A percentile compares a stretch with the other conserved stretches of the same genome.
phyloP scores from a whole-genome alignment of 2,888 invertebrate species.

The Drosophila sordidula region DNA sequence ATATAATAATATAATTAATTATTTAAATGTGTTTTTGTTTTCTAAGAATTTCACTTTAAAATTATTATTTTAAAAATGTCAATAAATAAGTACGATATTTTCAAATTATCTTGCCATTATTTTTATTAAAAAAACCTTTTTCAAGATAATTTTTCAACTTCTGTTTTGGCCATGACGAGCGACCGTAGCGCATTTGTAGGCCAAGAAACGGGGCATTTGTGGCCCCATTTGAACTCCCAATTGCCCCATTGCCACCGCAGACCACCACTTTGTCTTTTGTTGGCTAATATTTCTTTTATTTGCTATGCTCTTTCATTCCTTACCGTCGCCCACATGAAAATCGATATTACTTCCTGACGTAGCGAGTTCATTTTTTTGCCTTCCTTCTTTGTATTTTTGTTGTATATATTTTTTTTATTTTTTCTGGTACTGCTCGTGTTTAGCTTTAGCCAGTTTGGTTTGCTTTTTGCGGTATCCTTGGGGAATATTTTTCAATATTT shows the following conservation, averaged over 20 bases:
- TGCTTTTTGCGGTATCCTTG: constrained; percentile 77
- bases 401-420: constrained; percentile 8
- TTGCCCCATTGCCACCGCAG: constrained; percentile 55
- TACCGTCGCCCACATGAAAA: constrained; percentile 61
- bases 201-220: constrained; percentile 16
- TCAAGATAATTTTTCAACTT: constrained; percentile 33
- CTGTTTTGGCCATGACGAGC: neutral
- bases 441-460: constrained; percentile 59
- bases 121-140: constrained; percentile 8
- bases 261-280: constrained; percentile 74
- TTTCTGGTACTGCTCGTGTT: constrained; percentile 37
- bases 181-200: constrained; percentile 17
- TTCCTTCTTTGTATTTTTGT: constrained; percentile 4
- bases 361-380: constrained; percentile 46
- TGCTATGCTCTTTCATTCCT: constrained; percentile 53
- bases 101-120: constrained; percentile 4
- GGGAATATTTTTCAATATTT: constrained; percentile 82
- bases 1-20: no score
- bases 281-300: constrained; percentile 78
- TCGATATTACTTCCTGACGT: constrained; percentile 70
- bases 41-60: no score
- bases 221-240: constrained; percentile 50
- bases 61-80: no score
- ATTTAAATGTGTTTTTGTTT: no score
- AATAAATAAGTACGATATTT: no score